These are phyloP conservation scores for Lymantria monacha DNA, from an alignment of 2,888 invertebrate genomes.

Conservation along the genomic window DNA sequence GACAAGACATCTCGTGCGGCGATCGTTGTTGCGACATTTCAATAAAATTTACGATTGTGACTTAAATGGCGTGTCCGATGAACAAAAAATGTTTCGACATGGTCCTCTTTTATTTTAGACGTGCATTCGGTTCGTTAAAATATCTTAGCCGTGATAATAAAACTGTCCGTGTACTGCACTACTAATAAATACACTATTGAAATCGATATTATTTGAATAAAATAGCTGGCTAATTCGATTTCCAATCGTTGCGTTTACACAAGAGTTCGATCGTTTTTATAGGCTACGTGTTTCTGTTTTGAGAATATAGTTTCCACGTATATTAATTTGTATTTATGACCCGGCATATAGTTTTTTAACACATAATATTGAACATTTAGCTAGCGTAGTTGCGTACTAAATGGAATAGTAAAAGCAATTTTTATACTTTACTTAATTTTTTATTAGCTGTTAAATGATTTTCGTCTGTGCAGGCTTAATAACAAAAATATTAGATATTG, in stretches of 20 bases:
- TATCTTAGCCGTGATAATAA: slow-evolving; percentile 72
- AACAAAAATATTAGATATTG: too few relatives aligned
- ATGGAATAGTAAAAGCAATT: slow-evolving; percentile 3
- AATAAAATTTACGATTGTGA: slow-evolving; percentile 82
- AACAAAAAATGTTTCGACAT: slow-evolving; percentile 72
- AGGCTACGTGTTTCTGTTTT: slow-evolving; percentile 18
- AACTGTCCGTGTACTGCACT: slow-evolving; percentile 64
- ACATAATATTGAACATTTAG: slow-evolving; percentile 3
- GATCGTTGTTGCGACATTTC: slow-evolving; percentile 80
- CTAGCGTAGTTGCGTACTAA: slow-evolving; percentile 2
- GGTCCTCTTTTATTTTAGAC: slow-evolving; percentile 75
- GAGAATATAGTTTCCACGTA: slow-evolving; percentile 27
- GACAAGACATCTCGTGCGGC: slow-evolving; percentile 78
- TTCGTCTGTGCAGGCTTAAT: too few relatives aligned
- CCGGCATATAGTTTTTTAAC: slow-evolving; percentile 7
- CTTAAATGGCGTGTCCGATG: slow-evolving; percentile 78
- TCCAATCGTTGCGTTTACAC: slow-evolving; percentile 34
- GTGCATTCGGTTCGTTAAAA: slow-evolving; percentile 76
- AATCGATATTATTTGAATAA: slow-evolving; percentile 54
- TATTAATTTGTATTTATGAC: slow-evolving; percentile 21
- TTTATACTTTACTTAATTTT: slow-evolving; percentile 2
- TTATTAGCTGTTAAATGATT: slow-evolving; percentile 2
- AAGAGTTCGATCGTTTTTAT: slow-evolving; percentile 29
- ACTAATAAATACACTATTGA: slow-evolving; percentile 62
- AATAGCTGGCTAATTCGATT: slow-evolving; percentile 41